Evolutionary conservation across 2,888 invertebrate species (phyloP).

Genomic region (Teleiodes luculella): DNA sequence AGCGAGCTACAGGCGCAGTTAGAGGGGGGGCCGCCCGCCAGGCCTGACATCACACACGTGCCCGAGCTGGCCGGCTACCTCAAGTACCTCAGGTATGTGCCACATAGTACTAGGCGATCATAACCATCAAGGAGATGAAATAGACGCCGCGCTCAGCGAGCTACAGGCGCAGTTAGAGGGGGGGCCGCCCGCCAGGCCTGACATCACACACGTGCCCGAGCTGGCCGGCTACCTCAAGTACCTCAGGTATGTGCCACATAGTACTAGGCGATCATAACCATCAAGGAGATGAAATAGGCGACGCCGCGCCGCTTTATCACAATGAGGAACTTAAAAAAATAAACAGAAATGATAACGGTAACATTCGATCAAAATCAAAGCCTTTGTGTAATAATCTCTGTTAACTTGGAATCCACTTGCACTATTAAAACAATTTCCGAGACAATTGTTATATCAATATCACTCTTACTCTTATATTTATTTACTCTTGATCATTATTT

Average conservation of each 20-base stretch:
- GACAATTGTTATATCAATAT: too few relatives aligned
- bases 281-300: slow-evolving; percentile 94
- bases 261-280: too few relatives aligned
- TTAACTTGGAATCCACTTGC: neutral
- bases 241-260: slow-evolving; percentile 82
- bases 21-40: slow-evolving; percentile 83
- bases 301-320: slow-evolving; percentile 86
- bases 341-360: neutral
- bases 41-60: slow-evolving; percentile 94
- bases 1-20: slow-evolving; percentile 94
- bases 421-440: too few relatives aligned
- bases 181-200: slow-evolving; percentile 79
- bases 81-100: slow-evolving; percentile 89
- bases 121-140: slow-evolving; percentile 85
- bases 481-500: too few relatives aligned
- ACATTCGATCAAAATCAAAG: neutral
- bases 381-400: neutral
- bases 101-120: too few relatives aligned
- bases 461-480: too few relatives aligned
- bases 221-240: slow-evolving; percentile 94
- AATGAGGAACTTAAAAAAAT: neutral
- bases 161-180: slow-evolving; percentile 96
- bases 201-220: slow-evolving; percentile 97
- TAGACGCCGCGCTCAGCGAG: slow-evolving; percentile 95
- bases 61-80: slow-evolving; percentile 96